Conservation (phyloP, 2,113 vertebrate genomes). For the Ovis canadensis region DNA sequence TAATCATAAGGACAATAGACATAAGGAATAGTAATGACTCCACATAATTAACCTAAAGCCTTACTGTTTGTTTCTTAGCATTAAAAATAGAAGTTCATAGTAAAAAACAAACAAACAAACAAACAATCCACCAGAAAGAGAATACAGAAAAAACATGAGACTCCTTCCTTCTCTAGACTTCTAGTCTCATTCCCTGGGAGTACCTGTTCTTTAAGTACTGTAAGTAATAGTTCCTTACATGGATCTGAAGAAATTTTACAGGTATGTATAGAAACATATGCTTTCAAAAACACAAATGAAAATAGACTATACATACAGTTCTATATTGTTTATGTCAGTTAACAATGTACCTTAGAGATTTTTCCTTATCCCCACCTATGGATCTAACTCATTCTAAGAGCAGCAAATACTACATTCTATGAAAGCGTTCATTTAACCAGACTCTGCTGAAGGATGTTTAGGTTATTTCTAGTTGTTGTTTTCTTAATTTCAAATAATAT, state of each 20-base stretch:
- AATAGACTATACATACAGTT: neutral
- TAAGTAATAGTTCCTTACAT: neutral
- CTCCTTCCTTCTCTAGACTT: neutral
- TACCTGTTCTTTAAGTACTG: neutral
- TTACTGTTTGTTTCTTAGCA: constrained; percentile 1
- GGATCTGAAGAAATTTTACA: neutral
- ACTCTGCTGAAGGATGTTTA: neutral
- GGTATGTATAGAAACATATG: neutral
- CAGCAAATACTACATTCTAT: neutral
- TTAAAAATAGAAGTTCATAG: neutral
- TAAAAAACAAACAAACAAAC: neutral
- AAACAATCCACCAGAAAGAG: neutral
- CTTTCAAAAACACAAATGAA: constrained; percentile 5
- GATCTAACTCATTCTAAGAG: neutral
- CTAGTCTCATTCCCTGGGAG: neutral
- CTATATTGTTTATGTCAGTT: constrained; percentile 16
- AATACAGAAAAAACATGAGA: neutral
- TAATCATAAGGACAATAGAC: neutral
- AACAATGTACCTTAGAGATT: neutral
- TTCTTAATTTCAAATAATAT: constrained; percentile 13
- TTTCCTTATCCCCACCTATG: neutral
- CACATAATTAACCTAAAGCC: neutral
- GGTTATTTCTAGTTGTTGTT: neutral
- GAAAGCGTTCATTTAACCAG: neutral
- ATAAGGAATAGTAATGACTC: neutral